phyloP scores from a whole-genome alignment of 2,888 invertebrate species.

The Strigamia transsilvanica region DNA sequence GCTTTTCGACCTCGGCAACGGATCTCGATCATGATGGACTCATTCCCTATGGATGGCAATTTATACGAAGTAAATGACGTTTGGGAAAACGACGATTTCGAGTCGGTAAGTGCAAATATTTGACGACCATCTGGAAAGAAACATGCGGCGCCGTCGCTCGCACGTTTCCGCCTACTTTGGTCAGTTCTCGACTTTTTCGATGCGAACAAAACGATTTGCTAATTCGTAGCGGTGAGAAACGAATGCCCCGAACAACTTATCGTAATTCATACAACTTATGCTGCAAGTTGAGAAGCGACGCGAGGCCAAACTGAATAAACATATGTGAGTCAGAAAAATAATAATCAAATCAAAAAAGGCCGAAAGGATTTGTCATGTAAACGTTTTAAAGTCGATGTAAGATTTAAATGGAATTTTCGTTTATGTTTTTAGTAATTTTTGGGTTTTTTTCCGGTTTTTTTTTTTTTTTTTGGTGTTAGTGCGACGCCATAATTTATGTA shows the following conservation, averaged over 20 bases:
- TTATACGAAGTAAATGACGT: conserved; percentile 20
- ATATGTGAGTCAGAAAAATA: not conserved
- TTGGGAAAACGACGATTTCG: conserved; percentile 22
- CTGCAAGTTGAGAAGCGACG: not conserved
- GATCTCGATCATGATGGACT: conserved; percentile 26
- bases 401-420: no score
- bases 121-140: not conserved
- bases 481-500: not conserved
- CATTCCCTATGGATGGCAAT: conserved; percentile 7
- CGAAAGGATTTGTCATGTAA: no score
- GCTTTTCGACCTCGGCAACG: conserved; percentile 38
- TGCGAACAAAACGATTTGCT: not conserved
- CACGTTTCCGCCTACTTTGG: conserved; percentile 6
- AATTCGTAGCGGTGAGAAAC: not conserved
- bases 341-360: not conserved
- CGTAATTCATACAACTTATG: not conserved
- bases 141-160: not conserved
- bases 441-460: not conserved
- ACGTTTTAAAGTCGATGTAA: no score
- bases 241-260: not conserved
- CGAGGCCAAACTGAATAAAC: not conserved
- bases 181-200: not conserved
- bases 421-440: not conserved
- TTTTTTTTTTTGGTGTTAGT: not conserved
- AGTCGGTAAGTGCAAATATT: conserved; percentile 17